These are phyloP conservation scores for Hermetia illucens DNA, from an alignment of 1,140 invertebrate genomes.

Conservation along the genomic window DNA sequence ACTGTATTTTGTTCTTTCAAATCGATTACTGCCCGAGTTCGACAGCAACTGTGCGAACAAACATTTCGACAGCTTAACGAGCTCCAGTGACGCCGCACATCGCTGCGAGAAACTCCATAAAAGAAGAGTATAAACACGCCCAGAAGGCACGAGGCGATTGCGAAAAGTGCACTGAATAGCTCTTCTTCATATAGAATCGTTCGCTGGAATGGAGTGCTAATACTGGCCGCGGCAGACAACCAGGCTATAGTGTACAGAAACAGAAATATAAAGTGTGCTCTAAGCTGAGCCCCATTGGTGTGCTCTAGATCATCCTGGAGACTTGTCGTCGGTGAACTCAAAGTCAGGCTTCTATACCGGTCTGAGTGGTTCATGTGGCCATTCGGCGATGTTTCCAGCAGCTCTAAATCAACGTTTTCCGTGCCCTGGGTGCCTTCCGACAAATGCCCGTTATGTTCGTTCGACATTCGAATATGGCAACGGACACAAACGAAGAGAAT, in stretches of 20 bases:
- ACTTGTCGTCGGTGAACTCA: conserved; percentile 44
- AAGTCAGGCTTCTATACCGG: conserved; percentile 39
- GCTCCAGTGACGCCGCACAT: conserved; percentile 62
- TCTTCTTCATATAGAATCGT: conserved; percentile 49
- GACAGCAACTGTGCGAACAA: conserved; percentile 37
- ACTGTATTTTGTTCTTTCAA: conserved; percentile 32
- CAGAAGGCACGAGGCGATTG: conserved; percentile 49
- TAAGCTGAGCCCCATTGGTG: conserved; percentile 61
- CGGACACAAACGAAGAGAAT: conserved; percentile 63
- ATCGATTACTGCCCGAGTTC: conserved; percentile 49
- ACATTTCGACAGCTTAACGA: conserved; percentile 27
- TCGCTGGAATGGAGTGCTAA: conserved; percentile 4
- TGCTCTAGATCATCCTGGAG: conserved; percentile 72
- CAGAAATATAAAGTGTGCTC: conserved; percentile 62
- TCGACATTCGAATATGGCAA: conserved; percentile 52
- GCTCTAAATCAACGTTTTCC: conserved; percentile 65
- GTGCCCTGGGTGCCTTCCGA: conserved; percentile 69
- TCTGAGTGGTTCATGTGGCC: conserved; percentile 30
- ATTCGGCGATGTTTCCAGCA: conserved; percentile 48
- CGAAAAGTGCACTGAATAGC: conserved; percentile 64
- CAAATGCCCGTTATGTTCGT: conserved; percentile 47
- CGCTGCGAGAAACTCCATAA: conserved; percentile 69
- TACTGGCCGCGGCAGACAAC: conserved; percentile 48
- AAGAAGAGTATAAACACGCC: conserved; percentile 76
- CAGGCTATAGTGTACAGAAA: conserved; percentile 64